Evolutionary conservation across 2,797 vertebrate species (phyloP).

Genomic region (Muscicapa comitata): DNA sequence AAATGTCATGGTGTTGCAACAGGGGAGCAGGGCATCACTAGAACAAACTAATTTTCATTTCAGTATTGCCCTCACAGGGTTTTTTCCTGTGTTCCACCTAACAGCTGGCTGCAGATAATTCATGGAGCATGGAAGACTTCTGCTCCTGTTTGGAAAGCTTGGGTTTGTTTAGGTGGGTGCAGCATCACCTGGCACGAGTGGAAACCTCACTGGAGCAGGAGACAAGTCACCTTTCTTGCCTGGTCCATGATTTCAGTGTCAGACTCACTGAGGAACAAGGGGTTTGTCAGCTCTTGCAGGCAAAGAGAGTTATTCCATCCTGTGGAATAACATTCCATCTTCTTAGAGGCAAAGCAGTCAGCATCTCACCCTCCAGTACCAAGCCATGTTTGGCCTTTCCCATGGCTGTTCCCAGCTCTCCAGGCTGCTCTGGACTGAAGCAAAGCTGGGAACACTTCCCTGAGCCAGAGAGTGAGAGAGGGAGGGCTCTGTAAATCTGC

Average conservation of each 20-base stretch:
- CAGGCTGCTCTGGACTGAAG: background rate
- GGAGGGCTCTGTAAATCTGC: background rate
- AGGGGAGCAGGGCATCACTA: background rate
- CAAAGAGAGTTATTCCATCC: background rate
- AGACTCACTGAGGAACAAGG: background rate
- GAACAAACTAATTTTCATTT: background rate
- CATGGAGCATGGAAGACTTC: background rate
- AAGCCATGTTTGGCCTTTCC: background rate
- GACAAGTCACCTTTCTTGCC: background rate
- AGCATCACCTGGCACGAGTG: rapidly evolving
- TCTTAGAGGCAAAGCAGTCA: background rate
- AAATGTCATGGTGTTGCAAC: background rate
- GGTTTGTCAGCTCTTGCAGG: background rate
- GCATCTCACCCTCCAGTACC: background rate
- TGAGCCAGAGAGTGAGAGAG: rapidly evolving
- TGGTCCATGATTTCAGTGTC: rapidly evolving
- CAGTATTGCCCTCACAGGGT: background rate
- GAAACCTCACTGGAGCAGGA: background rate
- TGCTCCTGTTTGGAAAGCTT: background rate
- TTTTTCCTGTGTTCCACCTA: background rate
- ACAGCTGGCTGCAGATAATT: background rate
- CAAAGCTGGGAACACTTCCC: background rate
- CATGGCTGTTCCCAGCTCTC: background rate
- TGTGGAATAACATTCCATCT: background rate
- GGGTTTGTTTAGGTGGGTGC: background rate